Base-by-base conservation (phyloP, 2,113 vertebrate species). In the Crotalus horridus region DNA sequence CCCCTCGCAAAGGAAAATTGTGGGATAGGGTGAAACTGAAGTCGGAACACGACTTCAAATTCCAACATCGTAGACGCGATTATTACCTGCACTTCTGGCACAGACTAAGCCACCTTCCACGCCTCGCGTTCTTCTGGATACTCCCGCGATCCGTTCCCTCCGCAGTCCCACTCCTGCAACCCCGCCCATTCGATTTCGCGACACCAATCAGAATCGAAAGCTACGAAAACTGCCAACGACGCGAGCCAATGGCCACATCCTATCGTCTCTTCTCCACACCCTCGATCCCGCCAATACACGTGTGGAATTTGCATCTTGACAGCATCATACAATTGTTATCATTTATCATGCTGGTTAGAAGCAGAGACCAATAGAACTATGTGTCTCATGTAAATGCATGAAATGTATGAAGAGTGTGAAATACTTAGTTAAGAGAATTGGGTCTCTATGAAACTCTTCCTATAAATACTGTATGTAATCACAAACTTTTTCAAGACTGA, bases 131-230 rank as follows among this genome's bases (percentile, higher is more conserved):
- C 43, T 24, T 85, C 93, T 0, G 48, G 21, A 87, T 13, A 21
- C 56, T 93, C 93, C 90, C 87, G 85, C 93, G 69, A 87, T 85
- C 46, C 54, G 87, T 61, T 93, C 87, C 90, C 90, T 46, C 64
- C 87, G n/a, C 89, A 85, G 13, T 55, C n/a, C 87, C 0, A 6
- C 53, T 43, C 24, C 43, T 3, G 8, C 46, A 29, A 7, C n/a
- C 13, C 90, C 90, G 46, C 93, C 90, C 90, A 85, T 13, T 54
- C 87, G 10, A 17, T 39, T 13, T 5, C 29, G 21, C 0, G 8
- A 9, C 23, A 46, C 87, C 87, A 86, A 89, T 91, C 90, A 33
- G 24, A 6, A 89, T 7, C 29, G 3, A 43, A 0, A 1, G 1
- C 1, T 85, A 0, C 0, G 9, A 43, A 55, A 51, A 86, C 26